Evolutionary conservation across 2,113 vertebrate species (phyloP).

Genomic region (Pelusios castaneus): DNA sequence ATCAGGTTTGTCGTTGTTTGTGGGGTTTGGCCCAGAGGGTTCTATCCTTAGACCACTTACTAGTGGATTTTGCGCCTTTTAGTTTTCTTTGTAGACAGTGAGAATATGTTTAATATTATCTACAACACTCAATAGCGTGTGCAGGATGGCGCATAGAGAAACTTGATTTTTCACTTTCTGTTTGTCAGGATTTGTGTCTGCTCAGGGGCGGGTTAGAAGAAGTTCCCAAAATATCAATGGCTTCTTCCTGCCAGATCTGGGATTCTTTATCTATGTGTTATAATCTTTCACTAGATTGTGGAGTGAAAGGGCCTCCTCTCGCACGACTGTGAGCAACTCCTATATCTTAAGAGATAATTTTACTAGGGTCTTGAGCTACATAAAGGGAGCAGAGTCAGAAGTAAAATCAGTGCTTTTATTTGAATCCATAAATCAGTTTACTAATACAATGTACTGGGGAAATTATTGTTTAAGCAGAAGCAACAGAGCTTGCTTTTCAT

Average conservation of each 20-base stretch:
- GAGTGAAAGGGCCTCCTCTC: constrained; percentile 2
- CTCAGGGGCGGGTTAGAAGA: background rate
- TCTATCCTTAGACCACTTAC: constrained; percentile 18
- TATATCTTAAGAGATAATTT: constrained; percentile 47
- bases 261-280: constrained; percentile 22
- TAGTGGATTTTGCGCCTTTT: background rate
- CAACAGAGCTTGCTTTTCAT: constrained; percentile 4
- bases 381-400: constrained; percentile 12
- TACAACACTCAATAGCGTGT: background rate
- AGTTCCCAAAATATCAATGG: constrained; percentile 24
- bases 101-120: background rate
- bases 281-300: background rate
- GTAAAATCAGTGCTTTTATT: background rate
- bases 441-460: background rate
- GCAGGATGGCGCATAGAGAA: background rate
- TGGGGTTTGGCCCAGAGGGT: background rate
- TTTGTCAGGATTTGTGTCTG: constrained; percentile 8
- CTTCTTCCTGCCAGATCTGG: background rate
- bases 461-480: constrained; percentile 5
- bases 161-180: background rate
- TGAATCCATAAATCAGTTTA: constrained; percentile 8
- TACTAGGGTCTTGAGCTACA: constrained; percentile 12
- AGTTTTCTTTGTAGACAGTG: constrained; percentile 43
- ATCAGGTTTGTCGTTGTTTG: background rate
- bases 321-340: constrained; percentile 13